A percentile compares a stretch with the other conserved stretches of the same genome.
phyloP scores from a whole-genome alignment of 2,888 invertebrate species.

The Morinoia aosen region DNA sequence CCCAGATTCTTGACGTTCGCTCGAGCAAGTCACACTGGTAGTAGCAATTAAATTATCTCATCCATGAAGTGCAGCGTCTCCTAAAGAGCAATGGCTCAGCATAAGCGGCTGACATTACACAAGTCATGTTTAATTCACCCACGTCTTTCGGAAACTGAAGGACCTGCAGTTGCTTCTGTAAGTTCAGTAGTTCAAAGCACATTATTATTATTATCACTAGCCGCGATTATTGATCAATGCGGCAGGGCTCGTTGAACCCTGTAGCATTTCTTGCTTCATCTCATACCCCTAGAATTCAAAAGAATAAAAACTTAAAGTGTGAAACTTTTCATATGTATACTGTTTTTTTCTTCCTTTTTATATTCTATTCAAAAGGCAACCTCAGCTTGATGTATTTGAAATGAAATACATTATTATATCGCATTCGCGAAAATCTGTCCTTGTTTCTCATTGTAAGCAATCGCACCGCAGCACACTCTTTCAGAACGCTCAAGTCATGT shows the following conservation, averaged over 20 bases:
- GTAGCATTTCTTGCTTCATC: neutral
- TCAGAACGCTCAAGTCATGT: too few species aligned
- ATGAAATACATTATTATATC: too few species aligned
- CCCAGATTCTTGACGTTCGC: neutral
- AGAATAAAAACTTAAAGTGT: too few species aligned
- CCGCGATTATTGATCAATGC: neutral
- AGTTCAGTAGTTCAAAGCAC: neutral
- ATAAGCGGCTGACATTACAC: slow-evolving; percentile 36
- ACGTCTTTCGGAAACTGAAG: neutral
- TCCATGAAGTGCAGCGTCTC: neutral
- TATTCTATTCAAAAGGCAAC: too few species aligned
- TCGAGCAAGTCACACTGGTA: neutral
- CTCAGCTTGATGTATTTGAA: too few species aligned
- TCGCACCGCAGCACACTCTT: too few species aligned
- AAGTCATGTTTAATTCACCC: neutral
- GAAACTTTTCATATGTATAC: too few species aligned
- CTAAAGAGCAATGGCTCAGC: slow-evolving; percentile 8
- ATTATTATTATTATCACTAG: neutral
- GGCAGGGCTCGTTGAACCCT: neutral
- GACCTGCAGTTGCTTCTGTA: neutral
- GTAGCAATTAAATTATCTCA: neutral
- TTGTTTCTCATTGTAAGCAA: too few species aligned
- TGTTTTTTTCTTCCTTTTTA: too few species aligned
- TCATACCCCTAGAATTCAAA: neutral
- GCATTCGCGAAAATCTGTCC: too few species aligned